Evolutionary conservation across 2,888 invertebrate species (phyloP), one percentile per base, ranked within the genome.

Genomic region (Odontocolon sp.): DNA sequence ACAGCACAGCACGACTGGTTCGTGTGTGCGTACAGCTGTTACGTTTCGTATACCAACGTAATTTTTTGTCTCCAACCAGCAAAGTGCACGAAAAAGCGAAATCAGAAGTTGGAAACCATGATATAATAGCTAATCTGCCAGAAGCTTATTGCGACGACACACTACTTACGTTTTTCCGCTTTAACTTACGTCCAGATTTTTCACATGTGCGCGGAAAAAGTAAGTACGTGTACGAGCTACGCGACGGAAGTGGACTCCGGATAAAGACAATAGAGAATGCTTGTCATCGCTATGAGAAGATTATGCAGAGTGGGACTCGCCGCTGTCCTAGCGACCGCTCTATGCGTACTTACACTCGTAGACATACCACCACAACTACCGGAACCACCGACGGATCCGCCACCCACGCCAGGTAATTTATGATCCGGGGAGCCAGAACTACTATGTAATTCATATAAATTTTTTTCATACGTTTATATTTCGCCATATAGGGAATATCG

Each of bases 311-410:
- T 87, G 40, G 88, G 87, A 78, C 83, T 89, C 57, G 87, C 85
- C 76, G 88, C 85, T 72, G 85, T 88, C 77, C 78, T 88, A 80
- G 87, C 87, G 80, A 88, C 88, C 69, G 88, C 88, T 77, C 83
- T 89, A 79, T 88, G 87, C 83, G 85, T 86, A 81, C 85, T 89
- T 78, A 87, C 87, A 81, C 86, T 88, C 54, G 82, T 89, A 54
- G 88, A 89, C 82, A 86, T 87, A 81, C 88, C 87, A 79, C 88
- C 85, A 1, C 86, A 86, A 81, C 84, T 89, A 83, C 87, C 87
- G 83, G 88, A 89, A 83, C 84, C 85, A 50, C 83, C 87, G 78
- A 84, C 86, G 64, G 86, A 85, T 80, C 81, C 85, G 71, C 85
- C 87, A 81, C 87, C 88, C 80, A 88, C 86, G 73, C 84, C 85